phyloP scores from a whole-genome alignment of 2,797 vertebrate genomes.

The Coregonus suidteri region DNA sequence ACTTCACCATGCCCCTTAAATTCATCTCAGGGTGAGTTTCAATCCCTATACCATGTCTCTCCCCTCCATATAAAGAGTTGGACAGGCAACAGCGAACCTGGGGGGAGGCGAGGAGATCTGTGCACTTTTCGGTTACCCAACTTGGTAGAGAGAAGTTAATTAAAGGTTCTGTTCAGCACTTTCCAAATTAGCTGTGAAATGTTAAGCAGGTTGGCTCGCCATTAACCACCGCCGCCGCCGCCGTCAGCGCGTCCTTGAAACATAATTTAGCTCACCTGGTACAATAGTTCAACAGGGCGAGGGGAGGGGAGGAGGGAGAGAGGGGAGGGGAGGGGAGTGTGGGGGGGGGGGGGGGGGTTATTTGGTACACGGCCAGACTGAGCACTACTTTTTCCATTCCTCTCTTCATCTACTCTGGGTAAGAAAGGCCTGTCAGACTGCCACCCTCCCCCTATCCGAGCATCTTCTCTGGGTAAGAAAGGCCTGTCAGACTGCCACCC shows the following conservation, averaged over 20 bases:
- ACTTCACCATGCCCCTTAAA: no score
- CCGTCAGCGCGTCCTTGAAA: conserved; percentile 2
- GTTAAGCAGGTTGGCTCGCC: conserved; percentile 62
- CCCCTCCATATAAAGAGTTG: conserved; percentile 28
- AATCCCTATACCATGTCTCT: no score
- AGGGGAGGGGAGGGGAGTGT: conserved; percentile 20
- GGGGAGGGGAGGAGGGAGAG: conserved; percentile 12
- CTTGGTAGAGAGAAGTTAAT: conserved; percentile 61
- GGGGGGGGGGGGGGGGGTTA: conserved; percentile 29
- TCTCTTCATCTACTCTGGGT: no score
- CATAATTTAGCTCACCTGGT: conserved; percentile 63
- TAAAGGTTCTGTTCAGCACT: conserved; percentile 68
- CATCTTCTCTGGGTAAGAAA: no score
- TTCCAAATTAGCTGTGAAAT: conserved; percentile 70
- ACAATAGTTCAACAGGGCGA: conserved; percentile 37
- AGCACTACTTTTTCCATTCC: no score
- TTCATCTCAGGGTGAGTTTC: no score
- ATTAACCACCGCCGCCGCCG: conserved; percentile 30
- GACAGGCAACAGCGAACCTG: conserved; percentile 31
- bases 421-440: no score
- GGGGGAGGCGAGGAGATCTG: neutral
- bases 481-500: no score
- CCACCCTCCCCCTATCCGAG: no score
- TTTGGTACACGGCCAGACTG: conserved; percentile 23
- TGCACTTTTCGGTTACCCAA: conserved; percentile 47